Conservation (phyloP, 37 sponge, comb jelly and placozoan genomes). For the Aplysina aerophoba region DNA sequence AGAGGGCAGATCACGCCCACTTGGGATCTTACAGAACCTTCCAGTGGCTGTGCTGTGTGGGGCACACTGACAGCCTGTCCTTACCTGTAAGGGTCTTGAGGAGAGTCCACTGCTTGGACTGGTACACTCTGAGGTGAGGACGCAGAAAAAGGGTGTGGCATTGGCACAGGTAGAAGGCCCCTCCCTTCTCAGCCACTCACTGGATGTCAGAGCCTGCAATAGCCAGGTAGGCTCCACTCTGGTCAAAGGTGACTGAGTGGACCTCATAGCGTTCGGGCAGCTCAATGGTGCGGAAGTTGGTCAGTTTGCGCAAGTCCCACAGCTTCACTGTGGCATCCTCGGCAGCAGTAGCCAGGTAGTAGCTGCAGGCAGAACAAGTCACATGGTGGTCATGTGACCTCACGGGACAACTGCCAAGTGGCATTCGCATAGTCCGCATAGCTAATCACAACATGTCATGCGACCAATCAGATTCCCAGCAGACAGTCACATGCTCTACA, state of each 20-base stretch:
- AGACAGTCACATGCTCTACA: background rate
- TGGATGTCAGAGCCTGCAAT: constrained; percentile 93
- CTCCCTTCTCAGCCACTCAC: constrained; percentile 47
- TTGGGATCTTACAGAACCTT: background rate
- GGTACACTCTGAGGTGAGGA: constrained; percentile 76
- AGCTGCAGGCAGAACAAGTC: constrained; percentile 41
- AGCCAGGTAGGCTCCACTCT: constrained; percentile 95
- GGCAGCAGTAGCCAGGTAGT: constrained; percentile 94
- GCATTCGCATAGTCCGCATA: background rate
- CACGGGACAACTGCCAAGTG: background rate
- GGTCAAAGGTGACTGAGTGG: constrained; percentile 85
- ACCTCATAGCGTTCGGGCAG: constrained; percentile 90
- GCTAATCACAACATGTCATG: background rate
- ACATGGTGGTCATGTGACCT: background rate
- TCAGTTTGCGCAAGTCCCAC: constrained; percentile 99
- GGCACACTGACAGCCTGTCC: background rate
- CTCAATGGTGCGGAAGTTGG: constrained; percentile 93
- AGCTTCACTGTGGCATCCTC: constrained; percentile 93
- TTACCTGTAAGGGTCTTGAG: constrained; percentile 74
- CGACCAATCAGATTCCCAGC: too few relatives aligned
- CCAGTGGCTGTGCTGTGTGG: background rate
- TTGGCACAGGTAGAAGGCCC: background rate
- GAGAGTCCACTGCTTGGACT: constrained; percentile 89
- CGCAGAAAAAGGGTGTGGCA: background rate
- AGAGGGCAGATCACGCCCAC: background rate